Percentiles rank a stretch among this genome's conserved stretches.
Conservation (phyloP, 2,113 vertebrate species). For the Cepphus grylle region DNA sequence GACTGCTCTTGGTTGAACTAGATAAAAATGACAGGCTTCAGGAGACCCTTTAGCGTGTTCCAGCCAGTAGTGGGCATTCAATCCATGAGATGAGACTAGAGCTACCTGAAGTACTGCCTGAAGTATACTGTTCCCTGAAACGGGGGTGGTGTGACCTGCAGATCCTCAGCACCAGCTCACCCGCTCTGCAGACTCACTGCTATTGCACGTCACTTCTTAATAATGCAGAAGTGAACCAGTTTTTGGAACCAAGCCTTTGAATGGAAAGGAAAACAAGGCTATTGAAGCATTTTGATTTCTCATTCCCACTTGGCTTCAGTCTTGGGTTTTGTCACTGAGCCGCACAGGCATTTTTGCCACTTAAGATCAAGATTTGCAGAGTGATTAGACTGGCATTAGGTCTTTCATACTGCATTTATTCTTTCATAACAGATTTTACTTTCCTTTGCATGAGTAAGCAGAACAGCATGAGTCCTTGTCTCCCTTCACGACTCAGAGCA, state of each 20-base stretch:
- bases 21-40: not conserved
- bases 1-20: not conserved
- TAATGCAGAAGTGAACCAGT: not conserved
- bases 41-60: not conserved
- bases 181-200: not conserved
- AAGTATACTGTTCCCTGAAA: not conserved
- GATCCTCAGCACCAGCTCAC: not conserved
- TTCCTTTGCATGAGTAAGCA: constrained; percentile 5
- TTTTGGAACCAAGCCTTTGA: not conserved
- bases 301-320: not conserved
- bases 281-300: not conserved
- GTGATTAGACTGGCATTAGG: constrained; percentile 12
- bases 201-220: not conserved
- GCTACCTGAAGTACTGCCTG: not conserved
- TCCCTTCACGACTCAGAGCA: not conserved
- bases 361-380: not conserved
- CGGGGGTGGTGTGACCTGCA: not conserved
- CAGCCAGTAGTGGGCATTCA: not conserved
- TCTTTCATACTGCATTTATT: not conserved
- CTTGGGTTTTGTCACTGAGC: not conserved
- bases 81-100: not conserved
- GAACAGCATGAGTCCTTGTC: not conserved
- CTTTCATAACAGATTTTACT: constrained; percentile 15
- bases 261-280: not conserved
- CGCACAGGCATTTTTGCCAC: not conserved